phyloP scores from a whole-genome alignment of 2,888 invertebrate genomes.

The Andrena trimmerana region DNA sequence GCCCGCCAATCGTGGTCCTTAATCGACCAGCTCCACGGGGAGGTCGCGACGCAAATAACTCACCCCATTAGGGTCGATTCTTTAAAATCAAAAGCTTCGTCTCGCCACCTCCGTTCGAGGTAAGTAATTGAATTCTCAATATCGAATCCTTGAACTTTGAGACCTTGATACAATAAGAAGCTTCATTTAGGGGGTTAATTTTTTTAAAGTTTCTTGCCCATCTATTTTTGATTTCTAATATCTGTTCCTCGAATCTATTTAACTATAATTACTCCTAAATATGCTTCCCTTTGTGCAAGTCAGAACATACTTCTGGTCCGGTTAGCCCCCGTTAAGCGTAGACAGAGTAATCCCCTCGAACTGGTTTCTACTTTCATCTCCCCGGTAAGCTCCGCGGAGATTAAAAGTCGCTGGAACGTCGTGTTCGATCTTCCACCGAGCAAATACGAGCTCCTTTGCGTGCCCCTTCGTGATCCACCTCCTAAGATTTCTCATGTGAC shows the following conservation, averaged over 20 bases:
- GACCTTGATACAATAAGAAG: neutral
- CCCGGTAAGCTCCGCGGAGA: neutral
- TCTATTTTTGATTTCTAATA: too few relatives aligned
- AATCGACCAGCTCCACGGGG: constrained; percentile 44
- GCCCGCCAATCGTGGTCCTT: constrained; percentile 34
- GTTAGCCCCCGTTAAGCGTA: neutral
- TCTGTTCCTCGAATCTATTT: too few relatives aligned
- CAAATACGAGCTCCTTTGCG: constrained; percentile 21
- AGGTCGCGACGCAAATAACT: constrained; percentile 10
- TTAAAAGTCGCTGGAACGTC: constrained; percentile 7
- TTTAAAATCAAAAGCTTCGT: constrained; percentile 4
- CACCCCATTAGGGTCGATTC: constrained; percentile 1
- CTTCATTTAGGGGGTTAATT: constrained; percentile 18
- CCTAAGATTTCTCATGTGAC: constrained; percentile 23
- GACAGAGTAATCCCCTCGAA: neutral
- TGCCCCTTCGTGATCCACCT: neutral
- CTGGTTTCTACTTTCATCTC: neutral
- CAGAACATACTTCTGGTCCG: neutral
- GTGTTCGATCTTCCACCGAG: constrained; percentile 11
- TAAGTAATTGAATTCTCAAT: constrained; percentile 42
- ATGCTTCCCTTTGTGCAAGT: neutral
- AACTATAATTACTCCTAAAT: neutral
- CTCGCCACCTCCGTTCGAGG: neutral
- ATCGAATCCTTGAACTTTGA: constrained; percentile 8
- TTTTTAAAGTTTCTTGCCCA: neutral